Evolutionary conservation across 2,797 vertebrate species (phyloP).

Genomic region (Oreortyx pictus): DNA sequence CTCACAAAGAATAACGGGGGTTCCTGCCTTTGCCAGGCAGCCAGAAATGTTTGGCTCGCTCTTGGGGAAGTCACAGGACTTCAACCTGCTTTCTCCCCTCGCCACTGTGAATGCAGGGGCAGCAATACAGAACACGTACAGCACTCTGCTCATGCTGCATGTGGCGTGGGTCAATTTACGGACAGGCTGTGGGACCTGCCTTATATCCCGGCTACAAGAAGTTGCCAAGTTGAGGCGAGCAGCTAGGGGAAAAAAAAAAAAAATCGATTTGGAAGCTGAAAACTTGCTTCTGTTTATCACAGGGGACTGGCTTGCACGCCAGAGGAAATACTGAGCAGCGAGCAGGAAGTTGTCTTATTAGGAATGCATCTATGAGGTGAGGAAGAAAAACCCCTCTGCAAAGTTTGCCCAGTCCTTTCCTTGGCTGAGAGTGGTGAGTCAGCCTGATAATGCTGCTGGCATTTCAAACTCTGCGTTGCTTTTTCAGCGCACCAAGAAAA

Average conservation of each 20-base stretch:
- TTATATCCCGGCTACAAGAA: slow-evolving; percentile 44
- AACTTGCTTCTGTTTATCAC: slow-evolving; percentile 49
- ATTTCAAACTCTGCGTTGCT: slow-evolving; percentile 32
- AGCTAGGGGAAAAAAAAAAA: neutral
- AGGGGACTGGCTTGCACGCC: slow-evolving; percentile 6
- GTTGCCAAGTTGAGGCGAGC: slow-evolving; percentile 56
- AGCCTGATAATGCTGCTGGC: slow-evolving; percentile 58
- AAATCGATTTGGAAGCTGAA: slow-evolving; percentile 51
- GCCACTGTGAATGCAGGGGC: neutral
- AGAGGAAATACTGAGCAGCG: slow-evolving; percentile 55
- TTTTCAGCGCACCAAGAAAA: slow-evolving; percentile 47
- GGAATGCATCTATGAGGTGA: slow-evolving; percentile 44
- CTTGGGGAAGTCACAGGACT: slow-evolving; percentile 59
- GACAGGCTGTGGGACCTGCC: slow-evolving; percentile 24
- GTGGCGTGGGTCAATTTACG: neutral
- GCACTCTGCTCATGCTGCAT: slow-evolving; percentile 1
- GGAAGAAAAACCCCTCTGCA: neutral
- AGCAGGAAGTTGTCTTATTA: slow-evolving; percentile 59
- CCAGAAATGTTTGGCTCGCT: slow-evolving; percentile 63
- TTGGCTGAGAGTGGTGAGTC: slow-evolving; percentile 36
- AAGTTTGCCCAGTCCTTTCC: slow-evolving; percentile 59
- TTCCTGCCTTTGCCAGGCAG: slow-evolving; percentile 33
- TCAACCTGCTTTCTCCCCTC: slow-evolving; percentile 37
- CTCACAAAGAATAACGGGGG: slow-evolving; percentile 52
- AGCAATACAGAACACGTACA: neutral